phyloP scores from a whole-genome alignment of 30 jellyfish, hydroid and myxozoan species.

The Turritopsis rubra region DNA sequence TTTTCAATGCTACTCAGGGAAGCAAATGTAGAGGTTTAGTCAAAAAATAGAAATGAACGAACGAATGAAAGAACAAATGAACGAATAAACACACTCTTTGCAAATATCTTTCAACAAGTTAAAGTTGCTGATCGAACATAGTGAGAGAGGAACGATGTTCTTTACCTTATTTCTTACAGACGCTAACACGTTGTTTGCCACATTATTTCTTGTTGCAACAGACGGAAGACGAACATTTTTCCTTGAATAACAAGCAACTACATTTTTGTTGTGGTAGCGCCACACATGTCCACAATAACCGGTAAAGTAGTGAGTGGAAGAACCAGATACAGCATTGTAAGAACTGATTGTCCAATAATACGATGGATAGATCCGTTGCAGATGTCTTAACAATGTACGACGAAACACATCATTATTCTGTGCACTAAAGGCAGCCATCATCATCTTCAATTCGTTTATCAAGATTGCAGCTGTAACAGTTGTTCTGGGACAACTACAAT shows the following conservation, averaged over 20 bases:
- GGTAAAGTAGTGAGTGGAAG: neutral
- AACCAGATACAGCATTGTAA: conserved; percentile 2
- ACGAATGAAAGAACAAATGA: no score
- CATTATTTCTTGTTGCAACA: neutral
- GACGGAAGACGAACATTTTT: conserved; percentile 1
- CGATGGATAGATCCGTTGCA: neutral
- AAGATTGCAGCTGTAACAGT: neutral
- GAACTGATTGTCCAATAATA: neutral
- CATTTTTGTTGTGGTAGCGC: conserved; percentile 2
- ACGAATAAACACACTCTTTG: no score
- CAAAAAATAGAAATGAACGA: no score
- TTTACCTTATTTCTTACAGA: neutral
- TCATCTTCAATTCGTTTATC: neutral
- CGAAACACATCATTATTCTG: neutral
- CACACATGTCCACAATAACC: neutral
- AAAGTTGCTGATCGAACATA: neutral
- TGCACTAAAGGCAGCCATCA: neutral
- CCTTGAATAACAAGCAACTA: conserved; percentile 6
- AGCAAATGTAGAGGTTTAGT: no score
- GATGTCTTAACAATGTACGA: neutral
- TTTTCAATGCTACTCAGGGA: no score
- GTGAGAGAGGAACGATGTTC: neutral
- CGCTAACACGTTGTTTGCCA: neutral
- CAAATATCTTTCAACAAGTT: neutral
- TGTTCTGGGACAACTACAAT: neutral